Conservation (phyloP, 2,888 invertebrate genomes). For the Chymomyza amoena region DNA sequence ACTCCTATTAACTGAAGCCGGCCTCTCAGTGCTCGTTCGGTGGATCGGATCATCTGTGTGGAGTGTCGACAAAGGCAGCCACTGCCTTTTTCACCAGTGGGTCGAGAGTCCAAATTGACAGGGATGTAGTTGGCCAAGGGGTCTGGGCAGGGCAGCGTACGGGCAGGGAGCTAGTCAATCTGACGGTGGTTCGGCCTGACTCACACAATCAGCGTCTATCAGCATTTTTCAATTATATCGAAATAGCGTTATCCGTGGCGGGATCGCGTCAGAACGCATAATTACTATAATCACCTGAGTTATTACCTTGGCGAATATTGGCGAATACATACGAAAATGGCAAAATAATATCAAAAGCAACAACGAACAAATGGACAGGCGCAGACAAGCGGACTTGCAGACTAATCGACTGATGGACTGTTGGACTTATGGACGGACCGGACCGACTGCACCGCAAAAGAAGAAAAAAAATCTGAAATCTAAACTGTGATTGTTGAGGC, state of each 20-base stretch:
- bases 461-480: slow-evolving; percentile 54
- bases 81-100: slow-evolving; percentile 1
- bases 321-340: slow-evolving; percentile 64
- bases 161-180: slow-evolving; percentile 36
- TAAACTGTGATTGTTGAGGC: slow-evolving; percentile 64
- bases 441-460: slow-evolving; percentile 3
- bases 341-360: slow-evolving; percentile 52
- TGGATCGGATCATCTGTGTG: not conserved
- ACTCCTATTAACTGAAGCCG: not conserved
- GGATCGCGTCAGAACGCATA: slow-evolving; percentile 79
- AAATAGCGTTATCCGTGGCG: slow-evolving; percentile 79
- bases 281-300: slow-evolving; percentile 80
- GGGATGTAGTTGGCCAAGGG: not conserved
- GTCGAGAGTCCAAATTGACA: not conserved
- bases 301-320: slow-evolving; percentile 78
- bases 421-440: not conserved
- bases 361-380: slow-evolving; percentile 20
- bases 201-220: slow-evolving; percentile 79
- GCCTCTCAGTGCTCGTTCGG: not conserved
- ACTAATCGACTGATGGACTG: not conserved
- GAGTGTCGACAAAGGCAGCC: not conserved
- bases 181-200: slow-evolving; percentile 29
- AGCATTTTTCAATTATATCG: slow-evolving; percentile 80
- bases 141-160: not conserved
- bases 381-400: not conserved